Evolutionary conservation across 1,140 invertebrate genomes (phyloP), one percentile per base, ranked within the genome.

Genomic region (Drosophila setifemur): DNA sequence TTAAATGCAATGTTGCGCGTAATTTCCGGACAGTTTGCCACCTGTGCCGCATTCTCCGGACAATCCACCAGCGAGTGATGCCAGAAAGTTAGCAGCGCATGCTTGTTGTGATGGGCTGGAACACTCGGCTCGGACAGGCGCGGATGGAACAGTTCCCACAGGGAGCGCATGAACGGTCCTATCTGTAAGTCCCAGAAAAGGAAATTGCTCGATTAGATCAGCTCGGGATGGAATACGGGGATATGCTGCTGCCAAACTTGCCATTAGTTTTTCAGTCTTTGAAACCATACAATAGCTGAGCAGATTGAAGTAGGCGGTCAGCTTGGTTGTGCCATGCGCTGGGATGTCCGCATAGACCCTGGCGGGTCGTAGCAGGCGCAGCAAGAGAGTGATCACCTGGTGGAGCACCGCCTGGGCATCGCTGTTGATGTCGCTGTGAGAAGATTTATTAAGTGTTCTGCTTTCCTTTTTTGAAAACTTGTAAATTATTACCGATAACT

Each of bases 111-210:
- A 92, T 98, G 96, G 42, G 97, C 96, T 23, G 97, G 95, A 81
- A 98, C 97, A 49, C 96, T 96, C 2, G 97, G 97, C 91, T 98
- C 97, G n/a, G 96, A 97, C 40, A 98, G 92, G 72, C 97, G 97
- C 12, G 97, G 97, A 91, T 98, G 97, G 91, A 98, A 98, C 42
- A 98, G 91, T 66, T 97, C 95, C 97, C 97, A 98, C 28, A 98
- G 90, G 83, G 98, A 96, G 53, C 95, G 93, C 91, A 98, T 96
- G 92, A 96, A 97, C 89, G 96, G 95, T 45, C 96, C 95, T 90
- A 96, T 96, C 95, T 96, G 90, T 1, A 91, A 91, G 19, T 39
- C 6, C 7, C 8, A 43, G 16, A 0, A 91, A 79, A 39, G 72
- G 1, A 0, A 19, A 2, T 18, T 1, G 0, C n/a, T n/a, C 12